Conservation (phyloP, 2,797 vertebrate genomes). For the Sphenodon punctatus region DNA sequence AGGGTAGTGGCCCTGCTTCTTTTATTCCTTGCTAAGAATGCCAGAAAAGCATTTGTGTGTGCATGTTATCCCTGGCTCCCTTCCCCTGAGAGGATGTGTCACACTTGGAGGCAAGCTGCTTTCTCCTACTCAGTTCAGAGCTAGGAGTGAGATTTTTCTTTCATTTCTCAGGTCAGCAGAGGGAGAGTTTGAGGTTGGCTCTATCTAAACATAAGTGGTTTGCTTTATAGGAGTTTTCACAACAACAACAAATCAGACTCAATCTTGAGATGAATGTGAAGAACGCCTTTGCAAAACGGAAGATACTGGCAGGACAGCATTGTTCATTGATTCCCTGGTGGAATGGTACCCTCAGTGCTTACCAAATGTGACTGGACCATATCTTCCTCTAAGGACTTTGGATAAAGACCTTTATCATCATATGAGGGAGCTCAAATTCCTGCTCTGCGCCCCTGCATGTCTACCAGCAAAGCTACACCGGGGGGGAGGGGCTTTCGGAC, state of each 20-base stretch:
- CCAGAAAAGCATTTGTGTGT: background rate
- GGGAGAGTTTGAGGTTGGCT: background rate
- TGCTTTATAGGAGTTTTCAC: background rate
- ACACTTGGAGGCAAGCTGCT: conserved; percentile 8
- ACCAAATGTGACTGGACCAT: background rate
- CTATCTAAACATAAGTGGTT: background rate
- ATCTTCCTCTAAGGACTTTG: no score
- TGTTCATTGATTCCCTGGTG: background rate
- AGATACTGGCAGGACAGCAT: background rate
- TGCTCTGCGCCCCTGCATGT: no score
- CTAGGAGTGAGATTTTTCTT: no score
- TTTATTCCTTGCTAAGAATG: conserved; percentile 9
- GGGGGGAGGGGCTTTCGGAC: no score
- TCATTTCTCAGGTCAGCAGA: background rate
- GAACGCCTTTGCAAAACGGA: background rate
- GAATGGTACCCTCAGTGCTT: background rate
- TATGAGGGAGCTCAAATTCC: no score
- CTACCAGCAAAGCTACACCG: no score
- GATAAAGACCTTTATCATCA: no score
- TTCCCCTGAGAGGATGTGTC: conserved; percentile 8
- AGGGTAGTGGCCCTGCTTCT: background rate
- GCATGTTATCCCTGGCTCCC: background rate
- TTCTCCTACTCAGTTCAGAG: background rate
- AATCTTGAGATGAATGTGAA: background rate
- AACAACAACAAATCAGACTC: background rate